Evolutionary conservation across 2,113 vertebrate genomes (phyloP).

Genomic region (Serinus canaria): DNA sequence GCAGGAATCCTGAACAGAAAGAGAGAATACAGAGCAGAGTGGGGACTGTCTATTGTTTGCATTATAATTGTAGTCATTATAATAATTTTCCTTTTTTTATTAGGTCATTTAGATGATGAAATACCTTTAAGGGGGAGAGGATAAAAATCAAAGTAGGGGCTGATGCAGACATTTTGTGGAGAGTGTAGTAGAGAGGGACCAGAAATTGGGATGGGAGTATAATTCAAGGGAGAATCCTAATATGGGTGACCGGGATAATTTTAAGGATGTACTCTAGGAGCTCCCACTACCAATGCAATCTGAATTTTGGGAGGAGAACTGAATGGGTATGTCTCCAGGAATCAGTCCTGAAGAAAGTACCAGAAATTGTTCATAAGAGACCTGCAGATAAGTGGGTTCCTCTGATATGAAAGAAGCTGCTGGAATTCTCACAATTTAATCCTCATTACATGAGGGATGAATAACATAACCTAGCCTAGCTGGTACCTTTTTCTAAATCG

Average conservation of each 20-base stretch:
- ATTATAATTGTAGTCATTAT: neutral
- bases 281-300: fast-evolving
- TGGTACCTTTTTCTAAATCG: neutral
- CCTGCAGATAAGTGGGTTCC: neutral
- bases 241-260: neutral
- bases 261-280: neutral
- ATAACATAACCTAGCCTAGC: neutral
- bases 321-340: neutral
- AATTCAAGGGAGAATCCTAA: neutral
- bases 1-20: neutral
- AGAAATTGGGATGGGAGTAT: neutral
- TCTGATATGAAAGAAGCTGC: neutral
- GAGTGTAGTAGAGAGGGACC: neutral
- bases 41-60: fast-evolving
- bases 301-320: neutral
- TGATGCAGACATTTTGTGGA: neutral
- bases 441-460: neutral
- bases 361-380: neutral
- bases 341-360: neutral
- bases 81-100: neutral
- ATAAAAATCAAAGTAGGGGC: neutral
- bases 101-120: neutral
- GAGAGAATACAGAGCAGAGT: neutral
- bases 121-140: neutral
- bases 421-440: neutral